Conservation (phyloP, 2,888 invertebrate species). For the Thysanoteuthis rhombus region DNA sequence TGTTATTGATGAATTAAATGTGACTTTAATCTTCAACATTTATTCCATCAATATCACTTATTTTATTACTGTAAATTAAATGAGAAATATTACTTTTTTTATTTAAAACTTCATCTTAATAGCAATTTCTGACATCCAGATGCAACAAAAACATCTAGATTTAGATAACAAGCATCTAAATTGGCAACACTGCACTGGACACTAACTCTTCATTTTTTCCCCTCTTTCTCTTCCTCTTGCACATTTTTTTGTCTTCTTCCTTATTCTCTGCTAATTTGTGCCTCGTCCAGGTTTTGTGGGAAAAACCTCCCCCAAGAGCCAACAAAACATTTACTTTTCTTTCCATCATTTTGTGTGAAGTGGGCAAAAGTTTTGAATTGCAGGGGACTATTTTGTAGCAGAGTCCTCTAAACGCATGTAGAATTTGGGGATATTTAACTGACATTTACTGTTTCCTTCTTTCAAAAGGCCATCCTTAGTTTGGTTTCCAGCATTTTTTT, state of each 20-base stretch:
- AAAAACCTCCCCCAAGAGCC: neutral
- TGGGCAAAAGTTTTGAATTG: neutral
- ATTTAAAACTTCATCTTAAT: too few species aligned
- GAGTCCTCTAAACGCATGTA: neutral
- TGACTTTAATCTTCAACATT: too few species aligned
- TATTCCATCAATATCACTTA: too few species aligned
- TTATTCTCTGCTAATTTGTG: neutral
- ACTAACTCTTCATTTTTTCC: neutral
- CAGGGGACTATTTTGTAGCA: neutral
- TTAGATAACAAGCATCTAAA: too few species aligned
- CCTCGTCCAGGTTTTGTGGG: neutral
- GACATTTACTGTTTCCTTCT: neutral
- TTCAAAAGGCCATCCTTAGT: neutral
- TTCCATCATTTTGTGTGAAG: neutral
- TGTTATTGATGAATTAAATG: too few species aligned
- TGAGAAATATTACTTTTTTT: too few species aligned
- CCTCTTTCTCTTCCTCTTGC: neutral
- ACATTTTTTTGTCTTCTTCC: neutral
- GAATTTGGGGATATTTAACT: neutral
- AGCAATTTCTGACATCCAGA: too few species aligned
- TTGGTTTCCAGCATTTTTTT: neutral
- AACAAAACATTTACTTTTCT: neutral
- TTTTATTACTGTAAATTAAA: too few species aligned
- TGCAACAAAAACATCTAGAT: too few species aligned
- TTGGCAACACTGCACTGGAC: neutral